A percentile compares a stretch with the other conserved stretches of the same genome.
These are phyloP conservation scores for Chascanopsetta lugubris DNA, from an alignment of 2,113 vertebrate species.

Conservation along the genomic window DNA sequence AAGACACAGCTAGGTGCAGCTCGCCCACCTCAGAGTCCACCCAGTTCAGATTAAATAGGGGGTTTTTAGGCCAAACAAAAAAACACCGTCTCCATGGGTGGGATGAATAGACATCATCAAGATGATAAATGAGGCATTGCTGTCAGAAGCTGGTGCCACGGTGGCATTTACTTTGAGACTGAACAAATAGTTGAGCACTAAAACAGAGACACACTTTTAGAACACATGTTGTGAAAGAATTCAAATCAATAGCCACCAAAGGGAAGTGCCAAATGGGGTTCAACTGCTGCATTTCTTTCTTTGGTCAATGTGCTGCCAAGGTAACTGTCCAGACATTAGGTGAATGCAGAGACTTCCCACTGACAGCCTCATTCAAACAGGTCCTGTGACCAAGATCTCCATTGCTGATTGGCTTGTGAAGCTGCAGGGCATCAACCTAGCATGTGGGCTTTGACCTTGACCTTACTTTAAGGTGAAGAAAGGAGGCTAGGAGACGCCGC, in stretches of 20 bases:
- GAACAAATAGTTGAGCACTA: constrained; percentile 49
- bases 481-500: constrained; percentile 13
- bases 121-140: constrained; percentile 51
- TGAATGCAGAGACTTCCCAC: constrained; percentile 40
- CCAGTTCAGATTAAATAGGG: constrained; percentile 37
- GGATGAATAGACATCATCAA: constrained; percentile 35
- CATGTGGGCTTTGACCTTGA: constrained; percentile 39
- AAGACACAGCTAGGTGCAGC: constrained; percentile 8
- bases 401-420: constrained; percentile 38
- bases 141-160: constrained; percentile 47
- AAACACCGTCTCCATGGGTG: constrained; percentile 31
- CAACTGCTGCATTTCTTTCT: constrained; percentile 54
- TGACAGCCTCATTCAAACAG: constrained; percentile 41
- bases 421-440: constrained; percentile 11
- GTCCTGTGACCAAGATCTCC: constrained; percentile 8
- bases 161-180: constrained; percentile 34
- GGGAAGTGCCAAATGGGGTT: constrained; percentile 9
- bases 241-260: constrained; percentile 34
- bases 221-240: constrained; percentile 59
- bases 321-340: constrained; percentile 56
- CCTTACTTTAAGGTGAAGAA: constrained; percentile 39
- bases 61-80: not conserved
- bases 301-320: constrained; percentile 57
- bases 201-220: constrained; percentile 44
- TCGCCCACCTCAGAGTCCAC: constrained; percentile 14